These are phyloP conservation scores for Odontocerum albicorne DNA, from an alignment of 2,888 invertebrate species.

Conservation along the genomic window DNA sequence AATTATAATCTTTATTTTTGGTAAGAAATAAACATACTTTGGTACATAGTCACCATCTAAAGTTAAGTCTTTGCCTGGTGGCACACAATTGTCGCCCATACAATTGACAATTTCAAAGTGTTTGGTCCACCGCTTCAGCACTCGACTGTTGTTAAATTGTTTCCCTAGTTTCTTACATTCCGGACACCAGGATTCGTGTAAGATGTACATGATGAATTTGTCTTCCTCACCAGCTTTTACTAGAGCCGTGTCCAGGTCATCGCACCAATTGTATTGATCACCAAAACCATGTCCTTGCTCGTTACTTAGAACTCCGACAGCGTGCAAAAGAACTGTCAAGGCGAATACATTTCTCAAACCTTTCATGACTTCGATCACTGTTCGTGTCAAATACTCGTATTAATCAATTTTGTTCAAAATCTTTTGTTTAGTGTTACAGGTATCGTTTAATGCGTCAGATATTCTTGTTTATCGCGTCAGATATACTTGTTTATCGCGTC, in stretches of 20 bases:
- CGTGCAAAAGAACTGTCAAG: too few species aligned
- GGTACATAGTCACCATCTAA: constrained; percentile 72
- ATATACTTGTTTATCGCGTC: too few species aligned
- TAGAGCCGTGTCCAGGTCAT: constrained; percentile 51
- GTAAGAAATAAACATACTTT: constrained; percentile 42
- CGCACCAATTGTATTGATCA: constrained; percentile 51
- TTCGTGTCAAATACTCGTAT: too few species aligned
- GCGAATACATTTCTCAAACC: too few species aligned
- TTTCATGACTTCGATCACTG: too few species aligned
- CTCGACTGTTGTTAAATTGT: constrained; percentile 59
- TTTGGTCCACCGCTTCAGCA: constrained; percentile 60
- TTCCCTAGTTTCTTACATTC: constrained; percentile 66
- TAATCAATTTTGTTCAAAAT: too few species aligned
- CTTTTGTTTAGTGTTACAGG: too few species aligned
- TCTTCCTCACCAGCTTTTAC: constrained; percentile 46
- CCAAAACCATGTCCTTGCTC: constrained; percentile 46
- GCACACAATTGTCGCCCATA: constrained; percentile 62
- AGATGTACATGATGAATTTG: constrained; percentile 66
- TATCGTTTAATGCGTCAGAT: too few species aligned
- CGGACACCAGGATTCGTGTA: constrained; percentile 68
- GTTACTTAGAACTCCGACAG: too few species aligned
- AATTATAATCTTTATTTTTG: not conserved
- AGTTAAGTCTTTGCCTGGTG: constrained; percentile 51
- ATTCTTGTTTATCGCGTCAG: too few species aligned
- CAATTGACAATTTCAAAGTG: constrained; percentile 69